Base-by-base conservation (phyloP, 1,140 invertebrate genomes). In the Leptinotarsa undecemlineata region DNA sequence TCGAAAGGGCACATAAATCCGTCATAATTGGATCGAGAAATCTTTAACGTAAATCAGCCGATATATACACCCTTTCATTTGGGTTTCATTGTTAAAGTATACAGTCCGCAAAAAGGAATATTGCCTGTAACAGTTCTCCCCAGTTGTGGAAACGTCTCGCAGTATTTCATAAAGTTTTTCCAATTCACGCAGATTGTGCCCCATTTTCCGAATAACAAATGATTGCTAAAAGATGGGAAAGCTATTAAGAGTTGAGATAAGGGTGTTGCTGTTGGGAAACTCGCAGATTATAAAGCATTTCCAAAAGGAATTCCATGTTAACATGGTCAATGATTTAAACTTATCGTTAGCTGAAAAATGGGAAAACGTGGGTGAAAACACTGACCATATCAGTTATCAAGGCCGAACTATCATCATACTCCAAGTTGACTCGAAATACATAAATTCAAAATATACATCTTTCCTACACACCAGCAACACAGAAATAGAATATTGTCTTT, bases 151-250 rank as follows among this genome's bases (percentile, higher is more conserved):
- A 69, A 69, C 68, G 68, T 20, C 51, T 14, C 21, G 33, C 21
- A 63, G 67, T 73, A 73, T 73, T 73, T 73, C 72, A 73, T 48
- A 67, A 68, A 66, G 6, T 73, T 73, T 73, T 48, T 21, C 48
- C 47, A 47, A 48, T 73, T 73, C 23, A 26, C 57, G 63, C 4
- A 67, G 23, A 67, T 67, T 60, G 33, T 13, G 20, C 63, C 26
- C 47, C 57, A 73, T 48, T 61, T 69, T 69, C 20, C n/a, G 48
- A 64, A 64, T 69, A 69, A 48, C 68, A 69, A 69, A 69, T 69
- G 68, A 57, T 69, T 48, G 48, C 47, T 69, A 14, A 26, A 64
- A 64, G 20, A 64, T 26, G 63, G 21, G 4, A 13, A 21, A 64
- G 20, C 63, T 17, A 23, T 64, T 64, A 64, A 26, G 63, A 23